Evolutionary conservation across 2,888 invertebrate genomes (phyloP).

Genomic region (Eulithis prunata): DNA sequence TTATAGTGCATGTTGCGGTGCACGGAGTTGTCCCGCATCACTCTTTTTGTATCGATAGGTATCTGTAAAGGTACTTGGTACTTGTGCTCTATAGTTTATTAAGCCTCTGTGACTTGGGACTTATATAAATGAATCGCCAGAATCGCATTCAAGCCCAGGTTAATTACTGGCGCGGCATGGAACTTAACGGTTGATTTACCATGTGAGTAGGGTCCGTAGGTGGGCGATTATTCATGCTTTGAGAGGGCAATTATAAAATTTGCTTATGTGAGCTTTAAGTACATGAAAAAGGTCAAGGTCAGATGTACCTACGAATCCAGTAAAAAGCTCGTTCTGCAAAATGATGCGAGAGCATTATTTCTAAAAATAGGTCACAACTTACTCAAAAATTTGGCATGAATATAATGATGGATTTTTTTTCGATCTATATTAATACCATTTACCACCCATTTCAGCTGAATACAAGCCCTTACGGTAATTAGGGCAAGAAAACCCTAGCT

Average conservation of each 20-base stretch:
- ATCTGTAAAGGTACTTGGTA: too few species aligned
- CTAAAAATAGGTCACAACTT: too few species aligned
- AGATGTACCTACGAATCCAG: too few species aligned
- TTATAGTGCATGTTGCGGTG: too few species aligned
- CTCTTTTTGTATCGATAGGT: too few species aligned
- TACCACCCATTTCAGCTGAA: conserved; percentile 23
- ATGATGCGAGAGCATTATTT: too few species aligned
- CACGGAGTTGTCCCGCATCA: too few species aligned
- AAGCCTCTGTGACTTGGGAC: conserved; percentile 35
- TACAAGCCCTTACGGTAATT: conserved; percentile 25
- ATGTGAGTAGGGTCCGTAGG: conserved; percentile 58
- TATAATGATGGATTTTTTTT: not conserved
- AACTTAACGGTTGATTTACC: conserved; percentile 64
- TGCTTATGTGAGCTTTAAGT: conserved; percentile 35
- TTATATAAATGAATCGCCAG: conserved; percentile 45
- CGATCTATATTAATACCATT: conserved; percentile 16
- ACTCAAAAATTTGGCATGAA: too few species aligned
- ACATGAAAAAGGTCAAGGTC: not conserved
- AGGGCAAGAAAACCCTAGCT: conserved; percentile 24
- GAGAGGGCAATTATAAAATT: conserved; percentile 42
- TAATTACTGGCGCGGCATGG: conserved; percentile 64
- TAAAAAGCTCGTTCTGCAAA: too few species aligned
- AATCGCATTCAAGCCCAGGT: conserved; percentile 54
- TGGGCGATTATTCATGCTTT: conserved; percentile 46
- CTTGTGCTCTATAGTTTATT: conserved; percentile 1